These are phyloP conservation scores for Aspidiotus rigidus DNA, from an alignment of 2,888 invertebrate species.

Conservation along the genomic window DNA sequence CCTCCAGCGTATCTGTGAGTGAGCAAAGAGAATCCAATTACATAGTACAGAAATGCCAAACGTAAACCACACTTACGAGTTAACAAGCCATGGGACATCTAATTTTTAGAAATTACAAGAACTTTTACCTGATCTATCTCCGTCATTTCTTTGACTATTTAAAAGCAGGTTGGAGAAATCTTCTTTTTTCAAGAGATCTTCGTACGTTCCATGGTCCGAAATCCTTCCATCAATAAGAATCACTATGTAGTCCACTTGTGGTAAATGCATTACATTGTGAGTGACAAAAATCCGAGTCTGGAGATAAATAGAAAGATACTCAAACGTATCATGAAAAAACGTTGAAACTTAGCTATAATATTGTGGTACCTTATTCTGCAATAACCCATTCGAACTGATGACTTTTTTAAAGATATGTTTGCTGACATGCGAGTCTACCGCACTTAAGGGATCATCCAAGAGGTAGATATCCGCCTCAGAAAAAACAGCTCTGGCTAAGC, in stretches of 20 bases:
- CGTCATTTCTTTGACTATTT: too few relatives aligned
- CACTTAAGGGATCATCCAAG: constrained; percentile 82
- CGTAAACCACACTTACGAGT: too few relatives aligned
- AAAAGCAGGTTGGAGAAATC: constrained; percentile 66
- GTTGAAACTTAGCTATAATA: neutral
- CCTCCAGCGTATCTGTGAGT: too few relatives aligned
- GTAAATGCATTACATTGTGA: constrained; percentile 86
- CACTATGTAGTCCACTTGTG: constrained; percentile 79
- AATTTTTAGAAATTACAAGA: too few relatives aligned
- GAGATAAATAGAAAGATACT: neutral
- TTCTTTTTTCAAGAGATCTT: constrained; percentile 73
- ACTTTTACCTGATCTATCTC: too few relatives aligned
- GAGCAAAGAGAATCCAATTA: too few relatives aligned
- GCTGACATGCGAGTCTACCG: constrained; percentile 57
- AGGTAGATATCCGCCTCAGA: constrained; percentile 80
- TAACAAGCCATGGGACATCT: too few relatives aligned
- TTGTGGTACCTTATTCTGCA: constrained; percentile 42
- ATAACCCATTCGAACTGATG: constrained; percentile 47
- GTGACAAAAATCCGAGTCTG: constrained; percentile 84
- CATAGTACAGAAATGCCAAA: too few relatives aligned
- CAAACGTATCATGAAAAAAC: neutral
- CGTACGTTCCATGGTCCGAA: constrained; percentile 82
- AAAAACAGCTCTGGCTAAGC: constrained; percentile 84
- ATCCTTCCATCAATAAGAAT: constrained; percentile 80
- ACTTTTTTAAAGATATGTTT: constrained; percentile 56